Evolutionary conservation across 2,888 invertebrate genomes (phyloP), one percentile per base, ranked within the genome.

Genomic region (Cataglyphis livida): DNA sequence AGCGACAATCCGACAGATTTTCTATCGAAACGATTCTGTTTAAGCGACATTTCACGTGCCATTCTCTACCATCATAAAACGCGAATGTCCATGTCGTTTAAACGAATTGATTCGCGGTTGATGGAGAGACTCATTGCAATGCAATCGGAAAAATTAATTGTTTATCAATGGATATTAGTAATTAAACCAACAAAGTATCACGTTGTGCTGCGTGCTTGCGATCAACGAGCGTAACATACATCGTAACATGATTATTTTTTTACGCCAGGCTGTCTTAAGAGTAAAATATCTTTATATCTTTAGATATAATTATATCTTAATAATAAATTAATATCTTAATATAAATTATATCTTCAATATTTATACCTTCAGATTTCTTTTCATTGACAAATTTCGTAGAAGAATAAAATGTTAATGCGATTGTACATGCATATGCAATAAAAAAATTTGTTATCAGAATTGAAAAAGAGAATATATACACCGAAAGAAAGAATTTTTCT

Each of bases 121-220:
- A 41, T 66, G 25, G 28, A n/a, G 68, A 78, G 44, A 78, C 57
- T 70, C 70, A 15, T 4, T 32, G 75, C 51, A n/a, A 7, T 44
- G 41, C 41, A 41, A 66, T 57, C 54, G 64, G 25, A 9, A 32
- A 15, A n/a, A 35, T 25, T 10, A 68, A 70, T 57, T 41, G 70
- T 21, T 41, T 68, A 70, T 68, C 25, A 28, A 41, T 35, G 51
- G 6, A 75, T 62, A 12, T 15, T 12, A 15, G 41, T 57, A 78
- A 78, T 78, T 78, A 68, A 75, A 21, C 41, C n/a, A 41, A 32
- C 57, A 76, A 68, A 68, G 21, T 76, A 9, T 41, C 76, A 12
- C 21, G 65, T 75, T 51, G 68, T 21, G 54, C 41, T 32, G 41
- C 28, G 57, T 57, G 21, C n/a, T 68, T 68, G 32, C 10, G 57